Conservation (phyloP, 2,888 invertebrate species). For the Chesias legatella region DNA sequence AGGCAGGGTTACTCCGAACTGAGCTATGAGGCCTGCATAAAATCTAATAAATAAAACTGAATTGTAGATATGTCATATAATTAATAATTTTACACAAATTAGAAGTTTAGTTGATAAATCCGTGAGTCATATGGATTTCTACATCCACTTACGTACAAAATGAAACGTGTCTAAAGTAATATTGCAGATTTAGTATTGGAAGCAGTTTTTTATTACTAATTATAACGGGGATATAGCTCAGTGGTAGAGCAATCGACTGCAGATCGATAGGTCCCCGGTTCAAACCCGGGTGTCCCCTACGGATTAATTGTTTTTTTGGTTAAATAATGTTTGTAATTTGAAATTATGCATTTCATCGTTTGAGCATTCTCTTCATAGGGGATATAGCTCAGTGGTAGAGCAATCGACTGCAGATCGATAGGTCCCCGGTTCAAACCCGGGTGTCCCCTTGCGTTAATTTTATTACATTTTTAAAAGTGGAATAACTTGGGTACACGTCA, state of each 20-base stretch:
- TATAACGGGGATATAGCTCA: conserved; percentile 19
- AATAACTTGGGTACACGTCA: no score
- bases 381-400: conserved; percentile 20
- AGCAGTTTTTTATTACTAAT: background rate
- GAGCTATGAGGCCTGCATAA: no score
- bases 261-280: conserved; percentile 20
- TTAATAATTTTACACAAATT: no score
- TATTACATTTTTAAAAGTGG: no score
- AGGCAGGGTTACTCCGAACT: no score
- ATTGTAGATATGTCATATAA: no score
- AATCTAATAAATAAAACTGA: no score
- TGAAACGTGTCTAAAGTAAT: background rate
- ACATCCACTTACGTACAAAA: conserved; percentile 11
- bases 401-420: conserved; percentile 14
- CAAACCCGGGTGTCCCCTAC: conserved; percentile 19
- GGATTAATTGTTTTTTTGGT: background rate
- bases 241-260: conserved; percentile 22
- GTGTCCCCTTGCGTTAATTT: conserved; percentile 7
- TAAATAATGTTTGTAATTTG: background rate
- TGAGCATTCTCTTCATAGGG: conserved; percentile 4
- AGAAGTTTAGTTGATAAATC: no score
- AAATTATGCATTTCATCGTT: background rate
- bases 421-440: conserved; percentile 17
- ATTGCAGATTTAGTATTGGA: no score
- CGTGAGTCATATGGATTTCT: background rate